phyloP scores from a whole-genome alignment of 2,888 invertebrate species.

The Epirrhoe tristata region DNA sequence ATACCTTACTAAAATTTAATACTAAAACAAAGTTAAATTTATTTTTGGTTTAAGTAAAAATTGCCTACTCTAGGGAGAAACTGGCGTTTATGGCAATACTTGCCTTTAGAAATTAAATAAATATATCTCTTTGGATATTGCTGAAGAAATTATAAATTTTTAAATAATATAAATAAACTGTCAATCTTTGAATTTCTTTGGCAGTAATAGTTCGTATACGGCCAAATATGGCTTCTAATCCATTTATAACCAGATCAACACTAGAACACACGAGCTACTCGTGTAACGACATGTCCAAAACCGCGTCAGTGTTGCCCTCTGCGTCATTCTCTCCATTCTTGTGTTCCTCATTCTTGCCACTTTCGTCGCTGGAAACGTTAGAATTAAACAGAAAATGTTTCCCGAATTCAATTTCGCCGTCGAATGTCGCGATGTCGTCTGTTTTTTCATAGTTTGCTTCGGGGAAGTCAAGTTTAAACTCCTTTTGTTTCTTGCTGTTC shows the following conservation, averaged over 20 bases:
- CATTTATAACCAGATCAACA: constrained; percentile 6
- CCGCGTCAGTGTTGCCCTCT: constrained; percentile 55
- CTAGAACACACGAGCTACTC: too few species aligned
- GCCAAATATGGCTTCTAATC: constrained; percentile 36
- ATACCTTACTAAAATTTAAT: constrained; percentile 50
- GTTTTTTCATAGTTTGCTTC: constrained; percentile 56
- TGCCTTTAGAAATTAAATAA: constrained; percentile 12
- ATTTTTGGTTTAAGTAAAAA: constrained; percentile 45
- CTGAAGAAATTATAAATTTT: constrained; percentile 31
- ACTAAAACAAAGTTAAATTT: constrained; percentile 35
- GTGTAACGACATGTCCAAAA: constrained; percentile 71
- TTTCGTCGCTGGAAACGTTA: constrained; percentile 69
- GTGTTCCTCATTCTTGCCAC: constrained; percentile 47
- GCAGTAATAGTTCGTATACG: constrained; percentile 51
- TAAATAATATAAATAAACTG: constrained; percentile 29
- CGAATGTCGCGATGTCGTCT: constrained; percentile 54
- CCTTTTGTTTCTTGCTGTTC: constrained; percentile 81
- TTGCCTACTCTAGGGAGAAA: constrained; percentile 33
- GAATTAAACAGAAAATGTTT: constrained; percentile 72
- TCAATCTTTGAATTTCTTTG: constrained; percentile 51
- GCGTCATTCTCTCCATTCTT: constrained; percentile 51
- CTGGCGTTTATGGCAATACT: constrained; percentile 35
- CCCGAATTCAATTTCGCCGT: constrained; percentile 71
- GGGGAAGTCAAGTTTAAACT: constrained; percentile 60
- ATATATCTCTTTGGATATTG: constrained; percentile 37